Percentiles rank a stretch among this genome's conserved stretches.
These are phyloP conservation scores for Calliopsis andreniformis DNA, from an alignment of 1,140 invertebrate genomes.

Conservation along the genomic window DNA sequence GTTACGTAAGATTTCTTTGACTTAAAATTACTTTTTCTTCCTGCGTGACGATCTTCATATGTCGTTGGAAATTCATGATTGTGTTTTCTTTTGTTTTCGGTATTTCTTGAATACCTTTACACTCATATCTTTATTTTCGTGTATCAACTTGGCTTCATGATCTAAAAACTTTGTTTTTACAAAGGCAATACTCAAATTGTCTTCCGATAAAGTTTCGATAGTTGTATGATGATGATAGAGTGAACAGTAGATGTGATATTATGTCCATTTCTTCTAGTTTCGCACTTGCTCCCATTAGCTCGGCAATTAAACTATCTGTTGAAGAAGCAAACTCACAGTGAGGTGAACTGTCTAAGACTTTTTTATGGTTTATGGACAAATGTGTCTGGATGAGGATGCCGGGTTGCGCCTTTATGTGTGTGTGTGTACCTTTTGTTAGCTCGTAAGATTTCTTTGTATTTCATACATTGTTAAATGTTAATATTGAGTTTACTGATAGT, in stretches of 20 bases:
- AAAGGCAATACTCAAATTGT: conserved; percentile 17
- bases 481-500: too few species aligned
- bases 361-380: too few species aligned
- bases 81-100: too few species aligned
- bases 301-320: conserved; percentile 1
- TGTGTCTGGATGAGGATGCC: too few species aligned
- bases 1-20: not conserved
- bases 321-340: too few species aligned
- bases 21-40: not conserved
- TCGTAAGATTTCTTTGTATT: too few species aligned
- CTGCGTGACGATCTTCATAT: too few species aligned
- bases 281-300: conserved; percentile 17
- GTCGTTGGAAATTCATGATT: too few species aligned
- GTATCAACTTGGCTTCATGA: conserved; percentile 1
- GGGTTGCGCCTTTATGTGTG: too few species aligned
- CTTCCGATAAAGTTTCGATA: conserved; percentile 17
- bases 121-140: not conserved
- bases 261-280: conserved; percentile 30
- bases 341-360: too few species aligned
- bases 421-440: too few species aligned
- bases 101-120: not conserved
- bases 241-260: conserved; percentile 16
- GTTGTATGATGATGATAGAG: conserved; percentile 10
- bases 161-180: conserved; percentile 21
- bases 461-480: too few species aligned